phyloP scores from a whole-genome alignment of 2,888 invertebrate genomes.

The Hypselothyrea guttata region DNA sequence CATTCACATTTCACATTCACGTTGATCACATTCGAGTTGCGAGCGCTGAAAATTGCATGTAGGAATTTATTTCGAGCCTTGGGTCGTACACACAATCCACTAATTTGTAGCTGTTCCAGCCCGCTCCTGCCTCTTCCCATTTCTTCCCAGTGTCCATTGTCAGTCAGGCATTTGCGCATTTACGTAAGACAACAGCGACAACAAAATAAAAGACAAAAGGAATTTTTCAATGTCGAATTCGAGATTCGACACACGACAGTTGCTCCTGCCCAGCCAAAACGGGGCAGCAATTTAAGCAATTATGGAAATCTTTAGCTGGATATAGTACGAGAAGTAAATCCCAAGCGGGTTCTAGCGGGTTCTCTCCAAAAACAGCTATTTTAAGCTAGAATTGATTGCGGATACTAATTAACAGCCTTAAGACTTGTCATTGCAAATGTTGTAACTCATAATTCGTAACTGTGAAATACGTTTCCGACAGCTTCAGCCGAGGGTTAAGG shows the following conservation, averaged over 20 bases:
- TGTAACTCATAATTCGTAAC: no score
- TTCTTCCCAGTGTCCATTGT: constrained; percentile 24
- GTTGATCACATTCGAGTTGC: constrained; percentile 32
- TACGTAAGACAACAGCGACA: constrained; percentile 16
- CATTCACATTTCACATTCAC: constrained; percentile 36
- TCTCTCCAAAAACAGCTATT: no score
- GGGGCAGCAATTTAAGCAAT: constrained; percentile 61
- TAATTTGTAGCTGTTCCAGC: constrained; percentile 63
- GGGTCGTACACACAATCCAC: constrained; percentile 36
- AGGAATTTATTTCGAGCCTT: constrained; percentile 68
- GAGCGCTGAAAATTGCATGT: constrained; percentile 60
- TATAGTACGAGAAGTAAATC: no score
- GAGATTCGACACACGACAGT: constrained; percentile 39
- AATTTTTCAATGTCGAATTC: constrained; percentile 49
- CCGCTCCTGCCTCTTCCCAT: no score
- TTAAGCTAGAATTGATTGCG: no score
- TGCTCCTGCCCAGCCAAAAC: constrained; percentile 2
- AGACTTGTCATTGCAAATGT: no score
- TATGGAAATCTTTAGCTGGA: constrained; percentile 58
- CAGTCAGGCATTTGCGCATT: constrained; percentile 24
- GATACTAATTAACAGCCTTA: no score
- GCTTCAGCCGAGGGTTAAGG: constrained; percentile 25
- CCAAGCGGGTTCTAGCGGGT: no score
- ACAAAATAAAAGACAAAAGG: constrained; percentile 31
- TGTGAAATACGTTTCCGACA: no score